phyloP scores from a whole-genome alignment of 2,797 vertebrate genomes.

The Sibirionetta formosa region DNA sequence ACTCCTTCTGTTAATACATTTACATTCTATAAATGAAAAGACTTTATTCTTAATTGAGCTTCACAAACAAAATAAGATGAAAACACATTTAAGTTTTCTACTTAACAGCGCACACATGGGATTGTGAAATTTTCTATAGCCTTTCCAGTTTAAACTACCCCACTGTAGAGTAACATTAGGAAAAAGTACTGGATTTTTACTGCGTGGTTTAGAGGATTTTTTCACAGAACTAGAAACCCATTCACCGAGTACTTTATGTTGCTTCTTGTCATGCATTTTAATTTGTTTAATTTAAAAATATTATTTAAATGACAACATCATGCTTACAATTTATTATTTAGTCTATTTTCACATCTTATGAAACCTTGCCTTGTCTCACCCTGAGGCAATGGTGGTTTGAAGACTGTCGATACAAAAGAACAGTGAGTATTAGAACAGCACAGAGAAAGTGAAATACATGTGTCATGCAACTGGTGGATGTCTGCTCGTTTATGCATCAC shows the following conservation, averaged over 20 bases:
- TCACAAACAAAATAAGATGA: constrained; percentile 50
- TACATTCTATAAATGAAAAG: constrained; percentile 26
- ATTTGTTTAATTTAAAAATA: constrained; percentile 44
- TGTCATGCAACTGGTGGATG: not conserved
- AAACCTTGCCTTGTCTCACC: constrained; percentile 5
- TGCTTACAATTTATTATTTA: constrained; percentile 42
- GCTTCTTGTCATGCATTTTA: not conserved
- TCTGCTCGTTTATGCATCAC: not conserved
- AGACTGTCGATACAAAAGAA: not conserved
- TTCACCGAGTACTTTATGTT: constrained; percentile 13
- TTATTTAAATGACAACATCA: constrained; percentile 25
- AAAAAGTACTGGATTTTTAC: constrained; percentile 28
- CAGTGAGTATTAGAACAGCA: not conserved
- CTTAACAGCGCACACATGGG: constrained; percentile 55
- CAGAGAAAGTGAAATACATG: not conserved
- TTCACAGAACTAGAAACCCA: constrained; percentile 41
- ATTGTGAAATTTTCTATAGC: constrained; percentile 62
- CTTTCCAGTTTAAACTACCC: constrained; percentile 58
- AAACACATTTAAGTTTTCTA: constrained; percentile 52
- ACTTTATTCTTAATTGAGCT: constrained; percentile 48
- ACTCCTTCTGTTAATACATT: not conserved
- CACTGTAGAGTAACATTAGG: constrained; percentile 22
- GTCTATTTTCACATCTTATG: constrained; percentile 46
- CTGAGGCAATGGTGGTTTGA: not conserved
- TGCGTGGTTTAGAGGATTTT: constrained; percentile 55